phyloP scores from a whole-genome alignment of 2,888 invertebrate genomes.

The Eugnorisma glareosa region DNA sequence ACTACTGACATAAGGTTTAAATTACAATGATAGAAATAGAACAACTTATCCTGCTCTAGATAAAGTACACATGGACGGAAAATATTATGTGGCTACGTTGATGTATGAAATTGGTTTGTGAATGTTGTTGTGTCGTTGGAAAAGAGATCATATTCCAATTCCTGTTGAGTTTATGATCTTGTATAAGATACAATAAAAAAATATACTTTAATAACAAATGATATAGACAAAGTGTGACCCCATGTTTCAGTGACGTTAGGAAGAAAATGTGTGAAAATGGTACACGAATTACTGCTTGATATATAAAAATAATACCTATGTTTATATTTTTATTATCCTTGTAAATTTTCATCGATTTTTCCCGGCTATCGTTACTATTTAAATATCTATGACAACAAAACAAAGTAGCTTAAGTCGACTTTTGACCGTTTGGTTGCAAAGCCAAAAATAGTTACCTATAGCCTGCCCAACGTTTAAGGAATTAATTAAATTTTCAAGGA shows the following conservation, averaged over 20 bases:
- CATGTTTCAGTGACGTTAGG: not conserved
- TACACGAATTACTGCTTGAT: no score
- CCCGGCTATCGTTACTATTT: no score
- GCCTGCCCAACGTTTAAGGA: not conserved
- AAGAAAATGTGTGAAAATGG: not conserved
- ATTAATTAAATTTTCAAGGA: not conserved
- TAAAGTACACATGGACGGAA: conserved; percentile 18
- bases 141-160: not conserved
- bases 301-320: no score
- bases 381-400: not conserved
- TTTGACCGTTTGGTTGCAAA: conserved; percentile 7
- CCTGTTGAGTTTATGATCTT: not conserved
- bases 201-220: no score
- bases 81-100: conserved; percentile 18
- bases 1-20: not conserved
- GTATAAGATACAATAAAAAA: no score
- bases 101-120: conserved; percentile 21
- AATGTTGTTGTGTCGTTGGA: conserved; percentile 3
- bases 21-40: conserved; percentile 17
- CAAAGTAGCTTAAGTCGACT: not conserved
- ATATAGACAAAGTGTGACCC: no score
- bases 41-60: not conserved
- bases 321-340: no score
- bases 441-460: not conserved
- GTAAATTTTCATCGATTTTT: no score